Evolutionary conservation across 1,140 invertebrate species (phyloP).

Genomic region (Bombus impatiens): DNA sequence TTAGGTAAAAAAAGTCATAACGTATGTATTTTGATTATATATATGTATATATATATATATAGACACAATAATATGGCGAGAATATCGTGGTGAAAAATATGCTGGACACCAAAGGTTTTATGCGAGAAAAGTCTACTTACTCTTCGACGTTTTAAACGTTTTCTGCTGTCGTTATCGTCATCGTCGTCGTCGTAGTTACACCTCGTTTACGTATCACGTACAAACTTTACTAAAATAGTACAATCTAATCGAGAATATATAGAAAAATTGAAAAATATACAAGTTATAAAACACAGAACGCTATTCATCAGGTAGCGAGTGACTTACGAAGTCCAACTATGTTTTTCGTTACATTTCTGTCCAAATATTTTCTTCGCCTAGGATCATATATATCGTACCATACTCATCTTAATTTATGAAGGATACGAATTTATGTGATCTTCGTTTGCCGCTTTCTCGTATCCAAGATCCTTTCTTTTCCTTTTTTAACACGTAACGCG

Average conservation of each 20-base stretch:
- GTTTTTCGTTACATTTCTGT: constrained; percentile 24
- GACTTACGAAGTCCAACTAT: constrained; percentile 45
- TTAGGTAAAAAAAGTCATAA: constrained; percentile 45
- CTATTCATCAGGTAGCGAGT: constrained; percentile 49
- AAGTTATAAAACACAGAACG: constrained; percentile 62
- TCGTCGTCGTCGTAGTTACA: constrained; percentile 7
- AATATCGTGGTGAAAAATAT: constrained; percentile 54
- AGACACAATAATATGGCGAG: constrained; percentile 61
- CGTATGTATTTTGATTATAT: constrained; percentile 65
- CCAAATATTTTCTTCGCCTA: background rate
- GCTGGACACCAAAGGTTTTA: constrained; percentile 64
- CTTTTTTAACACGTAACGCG: constrained; percentile 16
- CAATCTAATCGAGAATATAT: constrained; percentile 50
- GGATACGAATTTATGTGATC: background rate
- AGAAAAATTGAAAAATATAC: constrained; percentile 65
- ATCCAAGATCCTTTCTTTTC: background rate
- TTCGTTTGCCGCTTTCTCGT: background rate
- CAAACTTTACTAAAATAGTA: constrained; percentile 60
- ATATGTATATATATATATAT: constrained; percentile 3
- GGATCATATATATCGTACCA: background rate
- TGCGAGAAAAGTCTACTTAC: constrained; percentile 10
- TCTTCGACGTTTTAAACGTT: background rate
- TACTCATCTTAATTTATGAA: background rate
- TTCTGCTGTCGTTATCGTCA: background rate
- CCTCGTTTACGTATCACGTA: constrained; percentile 7